These are phyloP conservation scores for Incurvaria masculella DNA, from an alignment of 2,888 invertebrate genomes.

Conservation along the genomic window DNA sequence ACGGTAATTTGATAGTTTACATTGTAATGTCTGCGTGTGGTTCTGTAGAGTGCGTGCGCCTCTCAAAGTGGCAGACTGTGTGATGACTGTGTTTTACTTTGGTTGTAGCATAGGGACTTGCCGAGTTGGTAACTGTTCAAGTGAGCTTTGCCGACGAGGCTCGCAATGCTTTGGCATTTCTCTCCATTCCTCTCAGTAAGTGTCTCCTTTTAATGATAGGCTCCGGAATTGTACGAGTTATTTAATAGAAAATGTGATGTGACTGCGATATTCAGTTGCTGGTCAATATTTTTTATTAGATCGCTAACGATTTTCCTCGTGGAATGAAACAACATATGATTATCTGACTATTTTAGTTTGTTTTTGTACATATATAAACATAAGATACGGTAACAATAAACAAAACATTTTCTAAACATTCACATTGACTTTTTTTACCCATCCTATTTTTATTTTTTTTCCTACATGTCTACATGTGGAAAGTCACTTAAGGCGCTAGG, in stretches of 20 bases:
- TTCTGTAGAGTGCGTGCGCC: not conserved
- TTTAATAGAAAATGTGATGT: conserved; percentile 22
- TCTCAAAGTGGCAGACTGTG: not conserved
- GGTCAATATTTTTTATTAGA: conserved; percentile 29
- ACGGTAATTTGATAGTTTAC: not conserved
- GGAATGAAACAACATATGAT: conserved; percentile 40
- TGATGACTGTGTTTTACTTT: not conserved
- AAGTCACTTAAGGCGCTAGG: too few species aligned
- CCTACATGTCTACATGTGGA: too few species aligned
- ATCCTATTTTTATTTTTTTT: conserved; percentile 1
- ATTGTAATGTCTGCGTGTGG: not conserved
- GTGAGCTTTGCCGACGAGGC: conserved; percentile 49
- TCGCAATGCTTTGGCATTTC: conserved; percentile 23
- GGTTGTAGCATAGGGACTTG: conserved; percentile 26
- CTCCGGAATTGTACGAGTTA: conserved; percentile 35
- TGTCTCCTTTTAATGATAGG: conserved; percentile 12
- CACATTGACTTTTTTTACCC: conserved; percentile 21
- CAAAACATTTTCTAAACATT: conserved; percentile 52
- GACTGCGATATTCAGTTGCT: conserved; percentile 21
- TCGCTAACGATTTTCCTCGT: conserved; percentile 47
- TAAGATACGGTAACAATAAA: conserved; percentile 53
- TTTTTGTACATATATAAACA: conserved; percentile 54
- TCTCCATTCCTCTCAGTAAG: too few species aligned
- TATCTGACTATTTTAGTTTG: conserved; percentile 47
- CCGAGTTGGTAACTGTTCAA: not conserved